phyloP scores from a whole-genome alignment of 2,113 vertebrate species.

The Anser cygnoides region DNA sequence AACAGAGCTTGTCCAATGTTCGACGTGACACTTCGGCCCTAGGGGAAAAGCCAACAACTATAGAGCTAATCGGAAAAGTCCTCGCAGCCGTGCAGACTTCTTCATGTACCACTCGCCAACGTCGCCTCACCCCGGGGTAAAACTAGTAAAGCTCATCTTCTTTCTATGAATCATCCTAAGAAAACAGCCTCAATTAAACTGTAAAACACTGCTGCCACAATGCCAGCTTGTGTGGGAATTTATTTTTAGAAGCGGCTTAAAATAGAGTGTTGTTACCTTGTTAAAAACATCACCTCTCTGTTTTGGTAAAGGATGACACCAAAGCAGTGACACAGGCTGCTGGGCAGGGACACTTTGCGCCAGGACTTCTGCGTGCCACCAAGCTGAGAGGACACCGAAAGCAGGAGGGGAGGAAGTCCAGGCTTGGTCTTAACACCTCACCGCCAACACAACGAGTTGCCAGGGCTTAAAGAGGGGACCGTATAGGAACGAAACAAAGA shows the following conservation, averaged over 20 bases:
- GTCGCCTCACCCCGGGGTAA: neutral
- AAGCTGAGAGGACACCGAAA: neutral
- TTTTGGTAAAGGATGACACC: neutral
- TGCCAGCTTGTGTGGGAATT: neutral
- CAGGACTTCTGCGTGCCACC: neutral
- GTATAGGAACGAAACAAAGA: neutral
- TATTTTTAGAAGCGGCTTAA: constrained; percentile 51
- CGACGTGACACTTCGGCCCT: neutral
- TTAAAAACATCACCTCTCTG: neutral
- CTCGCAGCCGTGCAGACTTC: accelerated
- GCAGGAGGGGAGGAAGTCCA: neutral
- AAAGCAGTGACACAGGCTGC: neutral
- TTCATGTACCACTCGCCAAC: accelerated
- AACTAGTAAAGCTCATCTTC: constrained; percentile 11
- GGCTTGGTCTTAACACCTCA: neutral
- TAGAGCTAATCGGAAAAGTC: neutral
- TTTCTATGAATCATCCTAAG: constrained; percentile 46
- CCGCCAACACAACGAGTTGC: accelerated
- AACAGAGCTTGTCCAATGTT: neutral
- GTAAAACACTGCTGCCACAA: neutral
- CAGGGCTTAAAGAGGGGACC: neutral
- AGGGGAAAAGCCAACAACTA: neutral
- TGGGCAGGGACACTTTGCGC: neutral
- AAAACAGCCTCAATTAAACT: neutral
- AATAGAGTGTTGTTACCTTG: neutral